Evolutionary conservation across 2,888 invertebrate genomes (phyloP).

Genomic region (Drosophila longiperda): DNA sequence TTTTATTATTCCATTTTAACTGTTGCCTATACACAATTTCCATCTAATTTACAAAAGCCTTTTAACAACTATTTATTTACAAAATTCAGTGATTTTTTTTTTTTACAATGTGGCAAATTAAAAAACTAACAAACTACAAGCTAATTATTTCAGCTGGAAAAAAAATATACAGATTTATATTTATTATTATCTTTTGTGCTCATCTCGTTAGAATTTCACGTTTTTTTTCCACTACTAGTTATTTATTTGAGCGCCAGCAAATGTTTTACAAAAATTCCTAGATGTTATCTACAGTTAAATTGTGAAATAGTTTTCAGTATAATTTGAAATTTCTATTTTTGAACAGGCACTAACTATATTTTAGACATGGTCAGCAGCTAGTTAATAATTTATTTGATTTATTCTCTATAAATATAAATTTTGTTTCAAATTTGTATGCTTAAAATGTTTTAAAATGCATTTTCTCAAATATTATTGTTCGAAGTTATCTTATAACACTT

Average conservation of each 20-base stretch:
- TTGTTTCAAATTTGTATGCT: constrained; percentile 22
- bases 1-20: constrained; percentile 54
- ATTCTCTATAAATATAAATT: constrained; percentile 46
- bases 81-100: constrained; percentile 27
- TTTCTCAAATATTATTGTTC: constrained; percentile 77
- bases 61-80: constrained; percentile 65
- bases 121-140: constrained; percentile 58
- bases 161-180: constrained; percentile 35
- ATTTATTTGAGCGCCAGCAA: constrained; percentile 46
- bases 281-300: constrained; percentile 47
- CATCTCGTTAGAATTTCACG: constrained; percentile 1
- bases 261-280: constrained; percentile 47
- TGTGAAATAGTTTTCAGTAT: constrained; percentile 25
- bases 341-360: constrained; percentile 65
- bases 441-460: constrained; percentile 73
- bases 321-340: constrained; percentile 38
- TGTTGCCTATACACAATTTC: constrained; percentile 65
- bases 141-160: constrained; percentile 52
- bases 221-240: constrained; percentile 20
- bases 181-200: constrained; percentile 3
- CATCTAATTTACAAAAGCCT: constrained; percentile 70
- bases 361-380: constrained; percentile 40
- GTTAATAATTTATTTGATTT: constrained; percentile 42
- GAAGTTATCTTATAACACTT: constrained; percentile 75
- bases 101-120: constrained; percentile 63